Conservation (phyloP, 2,113 vertebrate genomes). For the Chroicocephalus ridibundus region DNA sequence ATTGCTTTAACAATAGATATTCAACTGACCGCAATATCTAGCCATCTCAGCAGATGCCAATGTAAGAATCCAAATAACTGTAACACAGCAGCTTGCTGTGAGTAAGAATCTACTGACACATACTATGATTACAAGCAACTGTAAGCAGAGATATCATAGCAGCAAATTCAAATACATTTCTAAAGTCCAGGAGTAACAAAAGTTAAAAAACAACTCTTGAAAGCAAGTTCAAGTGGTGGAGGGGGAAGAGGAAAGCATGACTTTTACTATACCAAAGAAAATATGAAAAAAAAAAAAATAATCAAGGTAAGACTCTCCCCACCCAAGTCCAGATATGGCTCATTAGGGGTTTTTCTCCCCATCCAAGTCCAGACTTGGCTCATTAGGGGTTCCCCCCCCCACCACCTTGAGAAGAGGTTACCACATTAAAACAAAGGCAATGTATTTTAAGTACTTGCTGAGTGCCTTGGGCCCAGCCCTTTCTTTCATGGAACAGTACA, state of each 20-base stretch:
- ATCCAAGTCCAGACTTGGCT: neutral
- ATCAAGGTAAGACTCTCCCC: neutral
- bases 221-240: neutral
- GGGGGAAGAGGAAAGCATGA: neutral
- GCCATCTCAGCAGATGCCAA: neutral
- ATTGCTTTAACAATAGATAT: neutral
- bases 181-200: neutral
- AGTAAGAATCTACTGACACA: neutral
- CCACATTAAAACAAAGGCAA: neutral
- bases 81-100: neutral
- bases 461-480: neutral
- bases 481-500: neutral
- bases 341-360: neutral
- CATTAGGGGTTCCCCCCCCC: too few relatives aligned
- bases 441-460: neutral
- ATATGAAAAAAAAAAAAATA: rapidly evolving
- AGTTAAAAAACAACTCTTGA: neutral
- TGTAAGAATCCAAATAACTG: neutral
- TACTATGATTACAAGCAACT: neutral
- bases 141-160: neutral
- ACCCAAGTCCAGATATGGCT: neutral
- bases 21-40: neutral
- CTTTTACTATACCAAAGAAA: neutral
- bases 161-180: neutral
- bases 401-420: neutral